These are phyloP conservation scores for Halocaridina rubra DNA, from an alignment of 2,888 invertebrate genomes.

Conservation along the genomic window DNA sequence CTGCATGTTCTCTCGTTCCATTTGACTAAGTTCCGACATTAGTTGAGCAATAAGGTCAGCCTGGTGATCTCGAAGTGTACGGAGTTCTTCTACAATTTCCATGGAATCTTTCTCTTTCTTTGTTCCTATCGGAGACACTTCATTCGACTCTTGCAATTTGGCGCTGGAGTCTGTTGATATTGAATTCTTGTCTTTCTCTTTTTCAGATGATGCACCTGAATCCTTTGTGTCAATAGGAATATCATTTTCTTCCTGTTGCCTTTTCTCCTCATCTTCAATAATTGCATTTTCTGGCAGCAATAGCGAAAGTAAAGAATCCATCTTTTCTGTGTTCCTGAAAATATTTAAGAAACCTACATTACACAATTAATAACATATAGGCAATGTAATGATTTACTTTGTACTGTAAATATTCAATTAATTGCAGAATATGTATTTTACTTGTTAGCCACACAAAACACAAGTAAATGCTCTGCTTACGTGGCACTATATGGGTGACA, in stretches of 20 bases:
- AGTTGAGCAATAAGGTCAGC: conserved; percentile 35
- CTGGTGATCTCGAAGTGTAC: conserved; percentile 31
- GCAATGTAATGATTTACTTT: too few relatives aligned
- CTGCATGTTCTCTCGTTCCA: conserved; percentile 35
- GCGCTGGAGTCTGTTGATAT: background rate
- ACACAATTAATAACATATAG: too few relatives aligned
- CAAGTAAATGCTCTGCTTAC: too few relatives aligned
- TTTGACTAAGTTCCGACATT: conserved; percentile 31
- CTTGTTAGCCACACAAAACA: too few relatives aligned
- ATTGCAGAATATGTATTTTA: too few relatives aligned
- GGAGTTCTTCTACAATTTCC: conserved; percentile 35
- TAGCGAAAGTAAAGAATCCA: conserved; percentile 21
- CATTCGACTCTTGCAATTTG: background rate
- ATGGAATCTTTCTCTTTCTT: conserved; percentile 16
- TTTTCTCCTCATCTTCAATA: background rate
- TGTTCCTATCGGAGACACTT: background rate
- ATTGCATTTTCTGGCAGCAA: conserved; percentile 4
- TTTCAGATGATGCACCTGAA: background rate
- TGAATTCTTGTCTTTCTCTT: conserved; percentile 1
- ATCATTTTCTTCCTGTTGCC: background rate
- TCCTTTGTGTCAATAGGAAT: background rate
- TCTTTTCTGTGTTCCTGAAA: conserved; percentile 42
- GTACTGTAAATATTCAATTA: too few relatives aligned
- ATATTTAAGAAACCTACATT: too few relatives aligned
- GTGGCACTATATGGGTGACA: too few relatives aligned